Conservation (phyloP, 2,113 vertebrate genomes). For the Xiphophorus maculatus region DNA sequence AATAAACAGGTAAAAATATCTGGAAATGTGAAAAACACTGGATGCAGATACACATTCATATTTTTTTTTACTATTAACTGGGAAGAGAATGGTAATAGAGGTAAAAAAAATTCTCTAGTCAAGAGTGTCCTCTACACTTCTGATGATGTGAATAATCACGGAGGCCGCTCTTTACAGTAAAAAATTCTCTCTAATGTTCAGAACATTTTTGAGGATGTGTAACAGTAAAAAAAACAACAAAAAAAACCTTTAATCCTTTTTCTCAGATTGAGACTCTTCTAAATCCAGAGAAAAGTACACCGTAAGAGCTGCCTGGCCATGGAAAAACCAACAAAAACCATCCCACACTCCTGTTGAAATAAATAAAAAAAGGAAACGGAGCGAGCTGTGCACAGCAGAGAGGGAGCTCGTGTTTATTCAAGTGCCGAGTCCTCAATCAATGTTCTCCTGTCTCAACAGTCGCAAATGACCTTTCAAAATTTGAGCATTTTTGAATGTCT, state of each 20-base stretch:
- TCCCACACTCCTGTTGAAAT: neutral
- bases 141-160: neutral
- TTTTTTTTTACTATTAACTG: neutral
- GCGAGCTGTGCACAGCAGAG: neutral
- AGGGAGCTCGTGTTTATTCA: conserved; percentile 8
- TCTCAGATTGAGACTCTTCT: neutral
- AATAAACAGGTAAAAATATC: neutral
- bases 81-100: neutral
- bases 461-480: conserved; percentile 45
- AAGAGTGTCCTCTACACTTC: neutral
- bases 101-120: neutral
- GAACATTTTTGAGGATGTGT: neutral
- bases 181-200: neutral
- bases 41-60: neutral
- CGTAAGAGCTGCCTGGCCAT: neutral
- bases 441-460: conserved; percentile 4
- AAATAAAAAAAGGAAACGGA: neutral
- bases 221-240: neutral
- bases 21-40: neutral
- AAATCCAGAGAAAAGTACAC: neutral
- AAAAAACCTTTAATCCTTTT: conserved; percentile 10
- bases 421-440: conserved; percentile 26
- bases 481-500: conserved; percentile 53
- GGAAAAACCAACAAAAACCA: neutral
- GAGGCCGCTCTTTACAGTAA: neutral